phyloP scores from a whole-genome alignment of 1,140 invertebrate species.

The Orchestia grillus region DNA sequence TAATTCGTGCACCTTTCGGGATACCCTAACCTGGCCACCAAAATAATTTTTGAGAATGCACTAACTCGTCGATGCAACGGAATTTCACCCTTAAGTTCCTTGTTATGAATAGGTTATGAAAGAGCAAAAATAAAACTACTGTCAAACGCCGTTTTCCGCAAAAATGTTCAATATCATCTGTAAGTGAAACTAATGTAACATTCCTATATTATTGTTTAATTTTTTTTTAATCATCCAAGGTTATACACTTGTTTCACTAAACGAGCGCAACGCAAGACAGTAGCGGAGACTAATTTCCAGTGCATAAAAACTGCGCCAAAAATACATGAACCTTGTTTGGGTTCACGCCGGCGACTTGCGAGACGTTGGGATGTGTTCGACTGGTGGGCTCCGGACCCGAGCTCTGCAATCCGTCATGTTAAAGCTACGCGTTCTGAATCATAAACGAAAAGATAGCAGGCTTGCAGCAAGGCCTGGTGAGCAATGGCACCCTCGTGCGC shows the following conservation, averaged over 20 bases:
- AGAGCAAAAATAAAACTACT: not conserved
- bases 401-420: constrained; percentile 37
- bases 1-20: no score
- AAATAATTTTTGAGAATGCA: no score
- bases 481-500: constrained; percentile 42
- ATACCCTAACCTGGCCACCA: no score
- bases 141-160: not conserved
- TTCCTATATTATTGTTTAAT: no score
- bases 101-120: not conserved
- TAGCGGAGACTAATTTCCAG: not conserved
- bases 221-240: no score
- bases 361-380: not conserved
- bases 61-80: not conserved
- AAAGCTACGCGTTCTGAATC: constrained; percentile 39
- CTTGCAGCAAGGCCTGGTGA: constrained; percentile 22
- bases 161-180: not conserved
- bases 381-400: not conserved
- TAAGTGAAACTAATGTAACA: no score
- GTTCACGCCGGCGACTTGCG: not conserved
- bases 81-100: no score
- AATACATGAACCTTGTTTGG: not conserved
- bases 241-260: not conserved
- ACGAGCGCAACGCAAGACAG: not conserved
- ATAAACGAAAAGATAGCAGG: constrained; percentile 50
- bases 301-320: not conserved